Evolutionary conservation across 2,113 vertebrate species (phyloP).

Genomic region (Cacatua alba): DNA sequence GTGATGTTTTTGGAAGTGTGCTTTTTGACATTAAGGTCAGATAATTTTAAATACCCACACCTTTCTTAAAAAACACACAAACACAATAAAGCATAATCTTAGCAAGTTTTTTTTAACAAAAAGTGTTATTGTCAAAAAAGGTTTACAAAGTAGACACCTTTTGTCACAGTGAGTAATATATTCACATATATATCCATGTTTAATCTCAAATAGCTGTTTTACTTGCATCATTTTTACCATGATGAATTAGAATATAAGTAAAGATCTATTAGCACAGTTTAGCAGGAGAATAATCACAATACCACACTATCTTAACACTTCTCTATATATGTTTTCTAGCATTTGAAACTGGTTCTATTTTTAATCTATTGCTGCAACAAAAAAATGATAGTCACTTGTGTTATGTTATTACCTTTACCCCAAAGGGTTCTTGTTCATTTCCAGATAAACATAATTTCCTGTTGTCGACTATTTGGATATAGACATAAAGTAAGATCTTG

Average conservation of each 20-base stretch:
- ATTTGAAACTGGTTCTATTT: not conserved
- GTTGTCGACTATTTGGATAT: not conserved
- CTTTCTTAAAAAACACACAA: not conserved
- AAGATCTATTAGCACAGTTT: not conserved
- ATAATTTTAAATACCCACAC: not conserved
- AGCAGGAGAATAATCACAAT: not conserved
- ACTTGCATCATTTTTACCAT: not conserved
- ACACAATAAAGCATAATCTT: not conserved
- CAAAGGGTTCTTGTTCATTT: not conserved
- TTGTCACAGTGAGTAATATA: not conserved
- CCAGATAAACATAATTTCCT: not conserved
- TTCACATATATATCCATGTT: not conserved
- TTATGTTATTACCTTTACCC: not conserved
- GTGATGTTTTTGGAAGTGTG: not conserved
- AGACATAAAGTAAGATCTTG: not conserved
- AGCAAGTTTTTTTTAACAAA: not conserved
- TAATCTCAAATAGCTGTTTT: not conserved
- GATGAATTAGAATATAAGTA: not conserved
- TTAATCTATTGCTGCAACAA: not conserved
- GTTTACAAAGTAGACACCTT: not conserved
- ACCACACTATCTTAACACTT: not conserved
- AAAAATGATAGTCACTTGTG: not conserved
- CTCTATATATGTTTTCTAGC: not conserved
- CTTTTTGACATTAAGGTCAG: not conserved
- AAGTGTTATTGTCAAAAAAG: not conserved